phyloP scores from a whole-genome alignment of 2,797 vertebrate species.

The Labeo calbasu region DNA sequence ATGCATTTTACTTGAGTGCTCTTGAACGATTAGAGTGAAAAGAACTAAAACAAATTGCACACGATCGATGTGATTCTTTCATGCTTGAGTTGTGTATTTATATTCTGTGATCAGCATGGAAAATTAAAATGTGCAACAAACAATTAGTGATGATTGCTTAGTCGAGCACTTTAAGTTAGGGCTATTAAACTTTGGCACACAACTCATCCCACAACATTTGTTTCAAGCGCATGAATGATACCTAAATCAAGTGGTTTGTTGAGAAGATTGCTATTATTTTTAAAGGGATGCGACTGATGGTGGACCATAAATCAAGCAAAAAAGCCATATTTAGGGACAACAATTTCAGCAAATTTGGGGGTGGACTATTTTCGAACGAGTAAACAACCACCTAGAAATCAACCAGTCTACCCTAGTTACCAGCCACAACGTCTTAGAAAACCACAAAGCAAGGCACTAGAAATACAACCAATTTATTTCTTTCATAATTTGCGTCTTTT shows the following conservation, averaged over 20 bases:
- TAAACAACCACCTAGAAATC: background rate
- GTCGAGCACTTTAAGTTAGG: background rate
- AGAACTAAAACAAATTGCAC: background rate
- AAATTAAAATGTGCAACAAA: background rate
- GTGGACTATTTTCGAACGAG: background rate
- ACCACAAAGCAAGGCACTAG: background rate
- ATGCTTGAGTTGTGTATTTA: background rate
- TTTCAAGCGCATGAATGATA: background rate
- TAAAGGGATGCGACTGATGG: background rate
- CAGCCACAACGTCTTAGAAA: background rate
- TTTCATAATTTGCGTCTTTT: background rate
- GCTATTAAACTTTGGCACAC: background rate
- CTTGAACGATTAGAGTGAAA: background rate
- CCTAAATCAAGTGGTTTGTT: background rate
- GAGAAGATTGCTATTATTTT: background rate
- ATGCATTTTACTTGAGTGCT: constrained; percentile 13
- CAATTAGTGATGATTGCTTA: background rate
- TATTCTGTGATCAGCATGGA: background rate
- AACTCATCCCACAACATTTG: background rate
- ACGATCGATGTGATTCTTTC: constrained; percentile 7
- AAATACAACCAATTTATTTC: background rate
- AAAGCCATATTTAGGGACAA: background rate
- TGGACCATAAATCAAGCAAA: background rate
- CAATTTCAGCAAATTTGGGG: background rate
- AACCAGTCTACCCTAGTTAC: background rate